Conservation (phyloP, 2,888 invertebrate genomes). For the Eupithecia exiguata region DNA sequence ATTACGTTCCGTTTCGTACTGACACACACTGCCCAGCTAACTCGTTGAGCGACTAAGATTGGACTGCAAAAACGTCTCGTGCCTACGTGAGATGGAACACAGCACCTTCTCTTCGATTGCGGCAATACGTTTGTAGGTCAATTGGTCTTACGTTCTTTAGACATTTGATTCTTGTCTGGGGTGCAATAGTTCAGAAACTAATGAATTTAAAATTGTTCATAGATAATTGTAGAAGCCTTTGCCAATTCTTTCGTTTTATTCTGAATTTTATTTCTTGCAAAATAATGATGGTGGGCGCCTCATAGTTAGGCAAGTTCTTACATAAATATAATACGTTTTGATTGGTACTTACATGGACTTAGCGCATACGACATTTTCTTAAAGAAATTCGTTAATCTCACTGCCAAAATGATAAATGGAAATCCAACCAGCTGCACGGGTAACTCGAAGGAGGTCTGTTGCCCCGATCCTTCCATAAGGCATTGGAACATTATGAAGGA, state of each 20-base stretch:
- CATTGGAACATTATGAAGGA: constrained; percentile 68
- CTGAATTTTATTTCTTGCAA: neutral
- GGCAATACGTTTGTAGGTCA: constrained; percentile 54
- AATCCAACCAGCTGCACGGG: constrained; percentile 93
- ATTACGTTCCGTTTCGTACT: constrained; percentile 23
- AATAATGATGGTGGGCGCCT: neutral
- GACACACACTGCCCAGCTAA: constrained; percentile 42
- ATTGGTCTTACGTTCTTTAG: constrained; percentile 43
- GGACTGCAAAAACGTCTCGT: constrained; percentile 55
- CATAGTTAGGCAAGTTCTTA: neutral
- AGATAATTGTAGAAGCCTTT: neutral
- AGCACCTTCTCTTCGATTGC: constrained; percentile 53
- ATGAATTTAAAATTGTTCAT: neutral
- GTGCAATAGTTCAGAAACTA: constrained; percentile 18
- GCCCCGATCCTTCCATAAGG: constrained; percentile 63
- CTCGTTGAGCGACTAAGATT: constrained; percentile 54
- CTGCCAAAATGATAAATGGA: constrained; percentile 91
- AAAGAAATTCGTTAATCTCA: constrained; percentile 91
- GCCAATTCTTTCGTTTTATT: neutral
- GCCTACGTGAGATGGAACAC: constrained; percentile 58
- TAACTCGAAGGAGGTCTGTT: constrained; percentile 76
- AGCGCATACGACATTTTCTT: constrained; percentile 92
- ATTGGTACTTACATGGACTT: constrained; percentile 47
- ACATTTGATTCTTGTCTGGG: constrained; percentile 19
- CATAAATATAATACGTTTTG: neutral